Base-by-base conservation (phyloP, 1,140 invertebrate species). In the Drosophila tani region DNA sequence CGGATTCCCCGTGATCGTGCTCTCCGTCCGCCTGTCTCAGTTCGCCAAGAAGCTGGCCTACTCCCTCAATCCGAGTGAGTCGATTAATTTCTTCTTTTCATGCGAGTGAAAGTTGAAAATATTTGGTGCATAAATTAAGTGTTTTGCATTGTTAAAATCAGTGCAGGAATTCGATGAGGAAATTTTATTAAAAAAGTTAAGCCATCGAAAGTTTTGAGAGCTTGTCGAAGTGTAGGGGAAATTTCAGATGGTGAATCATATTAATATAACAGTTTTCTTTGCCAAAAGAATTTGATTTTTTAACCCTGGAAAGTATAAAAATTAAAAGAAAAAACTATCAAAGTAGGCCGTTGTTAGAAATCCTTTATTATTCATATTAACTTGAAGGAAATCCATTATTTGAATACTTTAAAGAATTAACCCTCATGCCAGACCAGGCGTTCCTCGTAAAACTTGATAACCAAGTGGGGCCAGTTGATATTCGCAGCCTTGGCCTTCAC, bases 41-140 rank as follows among this genome's bases (percentile, higher is more conserved):
- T 97, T 97, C 81, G 94, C 97, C 55, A 97, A 97, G 93, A 97
- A 97, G 92, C 93, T 97, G 46, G 95, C 96, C 14, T 97, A 97
- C 90, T 96, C 96, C 14, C 93, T 97, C 41, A 97, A 94, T 94
- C 97, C 97, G 93, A 95, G 97, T 97, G 95, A 96, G 95, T 95
- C 21, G 57, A 32, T 58, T 64, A 56, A 70, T 79, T 68, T 69
- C 55, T 56, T 69, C 17, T 41, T 74, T 67, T 51, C 43, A 45
- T 62, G 3, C 49, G 27, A 90, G 84, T 84, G 85, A 88, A 88
- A 88, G 83, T 82, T 62, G 29, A 53, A 55, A 58, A 66, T 57
- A 35, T 59, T 19, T 47, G 76, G 67, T 87, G 83, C 83, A 87
- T 87, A 87, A 87, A 87, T 87, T 87, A 87, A 73, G 27, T 68